Conservation (phyloP, 2,113 vertebrate species). For the Caracal caracal region DNA sequence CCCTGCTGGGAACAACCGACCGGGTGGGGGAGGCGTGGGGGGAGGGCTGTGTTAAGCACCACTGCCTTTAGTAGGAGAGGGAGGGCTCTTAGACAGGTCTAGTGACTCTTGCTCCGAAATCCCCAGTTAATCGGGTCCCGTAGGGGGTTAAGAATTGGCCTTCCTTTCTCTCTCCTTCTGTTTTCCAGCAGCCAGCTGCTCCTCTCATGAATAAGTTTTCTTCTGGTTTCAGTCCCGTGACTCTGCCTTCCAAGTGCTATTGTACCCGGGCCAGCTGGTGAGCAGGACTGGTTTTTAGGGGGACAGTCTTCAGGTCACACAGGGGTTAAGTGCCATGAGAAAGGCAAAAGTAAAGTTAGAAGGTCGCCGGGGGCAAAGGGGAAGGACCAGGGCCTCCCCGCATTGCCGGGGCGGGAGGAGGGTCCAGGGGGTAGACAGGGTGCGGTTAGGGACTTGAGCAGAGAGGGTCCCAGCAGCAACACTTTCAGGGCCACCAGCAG, state of each 20-base stretch:
- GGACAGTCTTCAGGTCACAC: conserved; percentile 42
- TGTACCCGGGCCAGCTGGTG: conserved; percentile 67
- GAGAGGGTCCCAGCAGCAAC: not conserved
- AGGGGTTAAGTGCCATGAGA: conserved; percentile 33
- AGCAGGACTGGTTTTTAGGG: conserved; percentile 45
- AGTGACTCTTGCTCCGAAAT: conserved; percentile 27
- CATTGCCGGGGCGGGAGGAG: not conserved
- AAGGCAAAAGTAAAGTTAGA: conserved; percentile 35
- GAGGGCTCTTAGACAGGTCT: not conserved
- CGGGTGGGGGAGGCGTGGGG: no score
- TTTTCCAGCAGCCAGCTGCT: conserved; percentile 64
- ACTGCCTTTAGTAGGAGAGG: not conserved
- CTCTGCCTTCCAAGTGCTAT: conserved; percentile 44
- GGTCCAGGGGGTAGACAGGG: not conserved
- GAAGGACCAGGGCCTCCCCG: not conserved
- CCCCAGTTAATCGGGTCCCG: not conserved
- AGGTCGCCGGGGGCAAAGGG: not conserved
- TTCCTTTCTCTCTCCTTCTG: conserved; percentile 49
- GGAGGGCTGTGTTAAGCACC: not conserved
- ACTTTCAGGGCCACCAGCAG: no score
- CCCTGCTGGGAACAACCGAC: not conserved
- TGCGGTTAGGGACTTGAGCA: not conserved
- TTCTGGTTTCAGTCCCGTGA: conserved; percentile 57
- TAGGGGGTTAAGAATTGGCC: conserved; percentile 33
- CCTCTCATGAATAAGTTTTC: conserved; percentile 68